These are phyloP conservation scores for Notolepis coatsorum DNA, from an alignment of 2,797 vertebrate species.

Conservation along the genomic window DNA sequence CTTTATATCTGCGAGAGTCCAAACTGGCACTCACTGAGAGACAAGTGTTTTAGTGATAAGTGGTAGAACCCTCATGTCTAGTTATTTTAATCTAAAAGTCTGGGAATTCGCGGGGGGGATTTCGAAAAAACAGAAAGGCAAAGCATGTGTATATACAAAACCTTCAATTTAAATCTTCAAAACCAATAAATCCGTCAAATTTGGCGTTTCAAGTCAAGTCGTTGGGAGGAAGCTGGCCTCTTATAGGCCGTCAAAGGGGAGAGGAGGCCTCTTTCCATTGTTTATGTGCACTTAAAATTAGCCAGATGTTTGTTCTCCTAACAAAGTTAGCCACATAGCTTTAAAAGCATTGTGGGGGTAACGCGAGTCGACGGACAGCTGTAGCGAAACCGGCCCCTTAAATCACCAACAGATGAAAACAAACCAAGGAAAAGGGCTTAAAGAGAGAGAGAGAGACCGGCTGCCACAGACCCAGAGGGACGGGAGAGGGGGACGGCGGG, in stretches of 20 bases:
- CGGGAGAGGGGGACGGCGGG: not conserved
- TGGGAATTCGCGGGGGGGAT: no score
- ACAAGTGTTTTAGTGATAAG: no score
- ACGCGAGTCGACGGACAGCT: conserved; percentile 48
- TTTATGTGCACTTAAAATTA: conserved; percentile 12
- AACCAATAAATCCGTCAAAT: no score
- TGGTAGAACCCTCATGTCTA: no score
- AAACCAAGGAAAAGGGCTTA: no score
- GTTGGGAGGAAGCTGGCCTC: no score
- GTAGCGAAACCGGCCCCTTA: conserved; percentile 13
- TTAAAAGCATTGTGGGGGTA: conserved; percentile 45
- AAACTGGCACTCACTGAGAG: not conserved
- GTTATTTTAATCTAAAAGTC: no score
- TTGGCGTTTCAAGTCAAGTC: no score
- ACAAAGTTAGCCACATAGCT: conserved; percentile 32
- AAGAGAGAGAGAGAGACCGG: not conserved
- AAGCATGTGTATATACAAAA: no score
- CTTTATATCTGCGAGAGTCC: not conserved
- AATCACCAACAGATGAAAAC: conserved; percentile 14
- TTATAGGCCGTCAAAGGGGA: no score
- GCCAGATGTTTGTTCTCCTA: conserved; percentile 45
- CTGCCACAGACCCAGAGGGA: not conserved
- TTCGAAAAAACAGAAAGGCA: no score
- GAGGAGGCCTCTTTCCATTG: not conserved
- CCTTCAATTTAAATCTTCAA: no score